Evolutionary conservation across 1,140 invertebrate species (phyloP), one percentile per base, ranked within the genome.

Genomic region (Phymorhynchus buccinoides): DNA sequence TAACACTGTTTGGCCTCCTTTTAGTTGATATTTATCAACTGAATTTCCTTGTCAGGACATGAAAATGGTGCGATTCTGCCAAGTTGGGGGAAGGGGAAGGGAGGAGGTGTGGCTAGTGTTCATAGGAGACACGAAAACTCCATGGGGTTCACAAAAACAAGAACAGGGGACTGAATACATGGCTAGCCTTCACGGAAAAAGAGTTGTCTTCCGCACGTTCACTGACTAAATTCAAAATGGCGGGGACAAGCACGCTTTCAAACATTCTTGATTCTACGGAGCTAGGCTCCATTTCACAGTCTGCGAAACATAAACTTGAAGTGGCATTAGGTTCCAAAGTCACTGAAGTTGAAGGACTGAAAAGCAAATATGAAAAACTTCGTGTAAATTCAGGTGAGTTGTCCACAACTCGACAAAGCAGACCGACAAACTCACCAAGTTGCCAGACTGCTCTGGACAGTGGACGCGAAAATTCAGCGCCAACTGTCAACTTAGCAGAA

Each of bases 381-480:
- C 86, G 87, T 62, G 89, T 91, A 30, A 87, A 90, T 86, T 90
- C 90, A 80, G 90, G 90, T 90, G 88, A 85, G 48, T 68, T 18
- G 56, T 62, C 30, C 27, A 35, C 35, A 52, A 62, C 56, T 32
- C 12, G 48, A 66, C 12, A n/a, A n/a, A n/a, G n/a, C n/a, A n/a
- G n/a, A n/a, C n/a, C n/a, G n/a, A n/a, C n/a, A n/a, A n/a, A n/a
- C n/a, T n/a, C n/a, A n/a, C n/a, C n/a, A n/a, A n/a, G n/a, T n/a
- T n/a, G 30, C 7, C 41, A 35, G 32, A 35, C 6, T 27, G 4
- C 12, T 12, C 22, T 39, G 35, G 7, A 41, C 78, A 18, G 37
- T 75, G n/a, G n/a, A n/a, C 66, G 39, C 42, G 18, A 22, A 44
- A 7, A 22, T 3, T 6, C 4, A 80, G 37, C 2, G 32, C n/a